Base-by-base conservation (phyloP, 1,140 invertebrate genomes). In the Aphis craccivora region DNA sequence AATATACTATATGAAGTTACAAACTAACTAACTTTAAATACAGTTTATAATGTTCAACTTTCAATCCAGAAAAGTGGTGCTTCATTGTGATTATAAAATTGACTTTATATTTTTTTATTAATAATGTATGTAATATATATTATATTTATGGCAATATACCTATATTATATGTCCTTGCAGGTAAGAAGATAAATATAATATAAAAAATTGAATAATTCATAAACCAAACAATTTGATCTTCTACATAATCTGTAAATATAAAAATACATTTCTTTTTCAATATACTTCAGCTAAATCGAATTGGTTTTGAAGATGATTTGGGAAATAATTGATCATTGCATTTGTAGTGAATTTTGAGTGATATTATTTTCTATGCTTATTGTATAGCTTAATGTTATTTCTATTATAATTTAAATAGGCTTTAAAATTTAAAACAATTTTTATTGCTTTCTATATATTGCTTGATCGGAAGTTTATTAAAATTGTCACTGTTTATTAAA, bases 121-220 rank as follows among this genome's bases (percentile, higher is more conserved):
- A 67, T 60, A 60, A 30, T 60, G 8, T 30, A 30, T 60, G 45
- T 45, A 45, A 67, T 18, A n/a, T n/a, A 67, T 30, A n/a, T 67
- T 11, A 30, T 60, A 14, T 67, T 67, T 14, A n/a, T n/a, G 60
- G 3, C 30, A n/a, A n/a, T n/a, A 51, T 51, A 51, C 48, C n/a
- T n/a, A n/a, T n/a, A 20, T 76, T 76, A 76, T 18, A 76, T 76
- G 60, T 76, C 30, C 14, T 76, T 76, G 30, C 14, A n/a, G 30
- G 30, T 76, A n/a, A 76, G 30, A 76, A 76, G 30, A 76, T 76
- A 6, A 35, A 76, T n/a, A n/a, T 67, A 67, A 76, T 76, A 76
- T 18, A 76, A 76, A 76, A n/a, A 76, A 76, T n/a, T 76, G 60
- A 76, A 76, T 76, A 76, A 76, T 76, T 76, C 60, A 76, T 76